Percentiles rank a stretch among this genome's conserved stretches.
Conservation (phyloP, 1,140 invertebrate genomes). For the Pseudomyrmex cubaensis region DNA sequence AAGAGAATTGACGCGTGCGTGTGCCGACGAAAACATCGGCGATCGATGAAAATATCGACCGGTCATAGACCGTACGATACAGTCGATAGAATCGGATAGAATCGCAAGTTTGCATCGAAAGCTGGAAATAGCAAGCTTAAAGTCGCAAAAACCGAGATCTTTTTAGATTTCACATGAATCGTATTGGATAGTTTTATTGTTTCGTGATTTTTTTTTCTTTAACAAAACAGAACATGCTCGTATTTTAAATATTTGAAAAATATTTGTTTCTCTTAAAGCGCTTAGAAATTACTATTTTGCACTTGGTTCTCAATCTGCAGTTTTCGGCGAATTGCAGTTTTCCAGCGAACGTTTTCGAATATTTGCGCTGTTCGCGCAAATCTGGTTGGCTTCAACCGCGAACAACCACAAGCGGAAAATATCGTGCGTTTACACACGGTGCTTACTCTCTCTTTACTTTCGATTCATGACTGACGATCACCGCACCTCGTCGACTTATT, state of each 20-base stretch:
- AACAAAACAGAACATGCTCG: background rate
- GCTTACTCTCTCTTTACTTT: conserved; percentile 34
- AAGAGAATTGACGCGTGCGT: conserved; percentile 8
- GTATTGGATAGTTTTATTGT: background rate
- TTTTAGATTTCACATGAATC: background rate
- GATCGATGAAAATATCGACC: conserved; percentile 8
- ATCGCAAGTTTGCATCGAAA: too few species aligned
- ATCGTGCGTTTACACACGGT: conserved; percentile 14
- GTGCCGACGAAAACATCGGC: background rate
- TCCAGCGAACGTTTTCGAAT: background rate
- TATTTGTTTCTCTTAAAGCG: too few species aligned
- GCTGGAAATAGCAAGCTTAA: background rate
- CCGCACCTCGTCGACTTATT: conserved; percentile 40
- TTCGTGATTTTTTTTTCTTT: conserved; percentile 7
- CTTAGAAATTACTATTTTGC: conserved; percentile 22
- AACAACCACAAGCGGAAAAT: conserved; percentile 9
- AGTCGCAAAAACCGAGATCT: too few species aligned
- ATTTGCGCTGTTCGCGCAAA: conserved; percentile 19
- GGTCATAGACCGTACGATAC: background rate
- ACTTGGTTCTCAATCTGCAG: background rate
- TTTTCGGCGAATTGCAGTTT: conserved; percentile 4
- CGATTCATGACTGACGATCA: conserved; percentile 46
- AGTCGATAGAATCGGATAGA: background rate
- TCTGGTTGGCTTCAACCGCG: conserved; percentile 32
- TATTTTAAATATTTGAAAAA: background rate